Evolutionary conservation across 1,140 invertebrate genomes (phyloP).

Genomic region (Paralvinella palmiformis): DNA sequence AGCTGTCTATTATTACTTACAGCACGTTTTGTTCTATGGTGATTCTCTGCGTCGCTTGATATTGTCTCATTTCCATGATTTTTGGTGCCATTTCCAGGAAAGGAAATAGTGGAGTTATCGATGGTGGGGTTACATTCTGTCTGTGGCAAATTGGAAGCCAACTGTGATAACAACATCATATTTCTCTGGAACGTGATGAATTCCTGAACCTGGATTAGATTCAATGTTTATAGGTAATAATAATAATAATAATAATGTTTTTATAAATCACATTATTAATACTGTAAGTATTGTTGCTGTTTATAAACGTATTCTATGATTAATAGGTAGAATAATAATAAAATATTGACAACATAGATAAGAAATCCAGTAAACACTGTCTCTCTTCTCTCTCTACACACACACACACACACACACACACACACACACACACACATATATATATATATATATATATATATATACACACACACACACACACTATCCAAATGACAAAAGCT

Average conservation of each 20-base stretch:
- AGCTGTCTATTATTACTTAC: no score
- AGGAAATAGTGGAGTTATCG: neutral
- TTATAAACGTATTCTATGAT: no score
- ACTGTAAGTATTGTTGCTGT: neutral
- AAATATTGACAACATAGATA: no score
- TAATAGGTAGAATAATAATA: no score
- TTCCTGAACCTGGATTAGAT: slow-evolving; percentile 35
- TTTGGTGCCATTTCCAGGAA: neutral
- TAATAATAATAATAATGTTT: neutral
- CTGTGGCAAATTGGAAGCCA: slow-evolving; percentile 46
- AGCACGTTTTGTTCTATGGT: no score
- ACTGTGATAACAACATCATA: slow-evolving; percentile 40
- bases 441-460: neutral
- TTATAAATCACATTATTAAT: neutral
- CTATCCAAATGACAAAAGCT: no score
- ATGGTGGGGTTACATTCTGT: slow-evolving; percentile 31
- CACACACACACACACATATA: neutral
- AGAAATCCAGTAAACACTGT: no score
- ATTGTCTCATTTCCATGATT: no score
- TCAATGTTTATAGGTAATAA: neutral
- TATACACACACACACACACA: neutral
- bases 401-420: neutral
- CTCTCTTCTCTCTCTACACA: no score
- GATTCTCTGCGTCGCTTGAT: no score
- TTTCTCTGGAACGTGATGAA: slow-evolving; percentile 49